Evolutionary conservation across 2,797 vertebrate species (phyloP), one percentile per base, ranked within the genome.

Genomic region (Chelon labrosus): DNA sequence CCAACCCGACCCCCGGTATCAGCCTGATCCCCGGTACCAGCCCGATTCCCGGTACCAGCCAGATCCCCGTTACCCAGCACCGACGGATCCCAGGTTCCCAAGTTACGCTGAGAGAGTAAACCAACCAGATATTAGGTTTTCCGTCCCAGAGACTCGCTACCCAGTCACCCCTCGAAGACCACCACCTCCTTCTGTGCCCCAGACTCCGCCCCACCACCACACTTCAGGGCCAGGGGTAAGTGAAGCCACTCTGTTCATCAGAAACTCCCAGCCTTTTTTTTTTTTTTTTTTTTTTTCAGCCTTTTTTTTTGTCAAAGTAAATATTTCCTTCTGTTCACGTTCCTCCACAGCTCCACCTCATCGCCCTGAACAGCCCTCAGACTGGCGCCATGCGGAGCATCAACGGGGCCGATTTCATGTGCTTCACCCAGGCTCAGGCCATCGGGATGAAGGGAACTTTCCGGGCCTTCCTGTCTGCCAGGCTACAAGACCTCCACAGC

Each of bases 381-480:
- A 94, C 88, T 0, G 97, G 97, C 0, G 77, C 93, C 86, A 97
- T 99, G 95, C 90, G 89, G 0, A 97, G 97, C 51, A 98, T 98
- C 89, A 95, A 95, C 0, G 97, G 97, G 0, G 96, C 95, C 0
- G 97, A 99, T 66, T 96, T 95, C 87, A 89, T 96, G 91, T 99
- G 97, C 89, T 99, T 97, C 92, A 95, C 94, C 79, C 96, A 99
- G 89, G 97, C 97, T 10, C 95, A 96, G 50, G 95, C 96, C 12
- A 93, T 94, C 0, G 97, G 97, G 19, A 89, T 99, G 85, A 89
- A 93, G 0, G 97, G 97, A 64, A 99, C 97, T 0, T 99, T 97
- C 95, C 93, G 97, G 0, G 97, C 97, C 47, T 98, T 99, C 94
- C 93, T 99, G 49, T 98, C 97, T 10, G 96, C 97, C 0, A 92